Evolutionary conservation across 2,113 vertebrate genomes (phyloP).

Genomic region (Pterocles gutturalis): DNA sequence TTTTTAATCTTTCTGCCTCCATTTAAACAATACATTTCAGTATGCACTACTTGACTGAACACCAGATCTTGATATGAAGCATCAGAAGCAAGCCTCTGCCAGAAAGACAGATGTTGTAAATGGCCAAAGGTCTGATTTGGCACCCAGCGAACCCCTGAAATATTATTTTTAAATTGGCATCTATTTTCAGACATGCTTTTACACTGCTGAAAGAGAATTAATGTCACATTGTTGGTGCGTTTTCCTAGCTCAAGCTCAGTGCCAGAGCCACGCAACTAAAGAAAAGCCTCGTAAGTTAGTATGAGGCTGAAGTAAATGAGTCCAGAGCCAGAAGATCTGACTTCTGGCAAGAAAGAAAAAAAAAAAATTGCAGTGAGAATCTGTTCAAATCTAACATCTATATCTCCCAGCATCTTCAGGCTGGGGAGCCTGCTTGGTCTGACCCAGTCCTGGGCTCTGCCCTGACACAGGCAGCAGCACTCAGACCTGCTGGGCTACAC

Average conservation of each 20-base stretch:
- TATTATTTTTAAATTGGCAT: constrained; percentile 48
- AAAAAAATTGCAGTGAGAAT: background rate
- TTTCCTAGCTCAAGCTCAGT: background rate
- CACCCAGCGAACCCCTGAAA: background rate
- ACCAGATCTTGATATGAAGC: constrained; percentile 11
- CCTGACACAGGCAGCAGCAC: background rate
- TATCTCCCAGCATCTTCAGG: background rate
- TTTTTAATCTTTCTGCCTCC: background rate
- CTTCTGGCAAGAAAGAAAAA: background rate
- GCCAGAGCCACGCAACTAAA: constrained; percentile 16
- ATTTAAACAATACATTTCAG: background rate
- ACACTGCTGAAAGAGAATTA: constrained; percentile 1
- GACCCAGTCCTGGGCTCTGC: background rate
- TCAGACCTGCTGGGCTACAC: background rate
- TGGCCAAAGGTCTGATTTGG: constrained; percentile 61
- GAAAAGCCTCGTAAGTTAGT: background rate
- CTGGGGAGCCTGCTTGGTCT: background rate
- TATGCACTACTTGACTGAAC: constrained; percentile 15
- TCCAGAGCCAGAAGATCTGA: background rate
- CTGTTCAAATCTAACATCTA: rapidly evolving
- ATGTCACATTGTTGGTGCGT: background rate
- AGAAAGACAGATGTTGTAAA: constrained; percentile 43
- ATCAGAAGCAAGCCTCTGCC: constrained; percentile 23
- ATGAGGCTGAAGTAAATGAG: background rate
- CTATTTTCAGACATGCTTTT: constrained; percentile 42